phyloP scores from a whole-genome alignment of 2,113 vertebrate species.

The Planiliza haematocheilus region DNA sequence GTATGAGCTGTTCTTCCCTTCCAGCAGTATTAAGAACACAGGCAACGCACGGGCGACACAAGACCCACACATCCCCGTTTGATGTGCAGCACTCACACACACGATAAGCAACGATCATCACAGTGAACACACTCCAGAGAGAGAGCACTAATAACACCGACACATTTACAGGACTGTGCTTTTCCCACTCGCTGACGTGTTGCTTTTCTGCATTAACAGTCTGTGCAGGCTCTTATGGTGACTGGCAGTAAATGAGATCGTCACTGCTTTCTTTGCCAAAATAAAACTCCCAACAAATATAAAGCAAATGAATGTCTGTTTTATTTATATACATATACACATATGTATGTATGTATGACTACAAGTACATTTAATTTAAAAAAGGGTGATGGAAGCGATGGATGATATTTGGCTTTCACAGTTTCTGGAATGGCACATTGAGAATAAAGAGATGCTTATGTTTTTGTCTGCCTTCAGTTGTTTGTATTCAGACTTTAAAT shows the following conservation, averaged over 20 bases:
- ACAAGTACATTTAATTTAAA: constrained; percentile 66
- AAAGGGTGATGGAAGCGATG: constrained; percentile 42
- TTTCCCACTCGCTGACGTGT: constrained; percentile 75
- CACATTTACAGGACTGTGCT: constrained; percentile 63
- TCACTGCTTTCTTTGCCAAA: constrained; percentile 93
- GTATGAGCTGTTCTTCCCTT: constrained; percentile 70
- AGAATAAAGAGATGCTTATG: constrained; percentile 77
- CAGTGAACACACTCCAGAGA: constrained; percentile 46
- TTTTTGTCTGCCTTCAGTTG: constrained; percentile 52
- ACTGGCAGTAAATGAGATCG: constrained; percentile 75
- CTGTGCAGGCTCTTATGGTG: constrained; percentile 81
- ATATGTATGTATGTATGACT: too few relatives aligned
- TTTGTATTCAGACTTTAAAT: too few relatives aligned
- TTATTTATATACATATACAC: too few relatives aligned
- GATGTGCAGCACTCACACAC: constrained; percentile 61
- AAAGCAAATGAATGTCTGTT: constrained; percentile 79
- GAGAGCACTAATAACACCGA: constrained; percentile 37
- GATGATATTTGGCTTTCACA: constrained; percentile 62
- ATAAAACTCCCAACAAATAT: constrained; percentile 87
- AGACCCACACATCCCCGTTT: constrained; percentile 49
- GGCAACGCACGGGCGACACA: constrained; percentile 41
- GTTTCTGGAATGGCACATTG: constrained; percentile 70
- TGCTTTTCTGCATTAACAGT: constrained; percentile 79
- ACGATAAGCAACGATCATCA: constrained; percentile 72
- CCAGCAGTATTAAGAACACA: constrained; percentile 65